Percentiles rank a stretch among this genome's conserved stretches.
These are phyloP conservation scores for Holocentrus rufus DNA, from an alignment of 2,797 vertebrate genomes.

Conservation along the genomic window DNA sequence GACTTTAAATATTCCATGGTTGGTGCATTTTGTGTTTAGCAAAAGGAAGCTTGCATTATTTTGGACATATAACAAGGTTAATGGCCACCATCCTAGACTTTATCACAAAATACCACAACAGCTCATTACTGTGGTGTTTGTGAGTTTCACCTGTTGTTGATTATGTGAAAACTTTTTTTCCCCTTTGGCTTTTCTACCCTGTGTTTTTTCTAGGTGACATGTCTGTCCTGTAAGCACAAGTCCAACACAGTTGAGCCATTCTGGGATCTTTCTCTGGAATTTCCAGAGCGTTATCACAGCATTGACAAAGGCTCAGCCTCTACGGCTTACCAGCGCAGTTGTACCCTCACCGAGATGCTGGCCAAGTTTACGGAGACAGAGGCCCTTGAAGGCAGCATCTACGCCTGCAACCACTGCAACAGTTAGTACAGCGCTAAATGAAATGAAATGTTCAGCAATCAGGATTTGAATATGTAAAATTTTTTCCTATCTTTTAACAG, in stretches of 20 bases:
- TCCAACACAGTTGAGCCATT: conserved; percentile 99
- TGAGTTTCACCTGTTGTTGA: background rate
- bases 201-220: conserved; percentile 87
- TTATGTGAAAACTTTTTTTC: background rate
- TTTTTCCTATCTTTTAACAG: background rate
- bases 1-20: too few species aligned
- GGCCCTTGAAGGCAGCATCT: conserved; percentile 96
- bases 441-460: background rate
- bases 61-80: background rate
- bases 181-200: background rate
- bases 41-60: too few species aligned
- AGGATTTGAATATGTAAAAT: background rate
- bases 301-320: conserved; percentile 87
- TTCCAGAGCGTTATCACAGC: conserved; percentile 95
- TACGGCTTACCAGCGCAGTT: conserved; percentile 86
- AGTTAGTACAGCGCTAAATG: conserved; percentile 81
- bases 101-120: too few species aligned
- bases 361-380: conserved; percentile 99
- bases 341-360: conserved; percentile 97
- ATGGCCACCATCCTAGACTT: background rate
- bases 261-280: conserved; percentile 98
- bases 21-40: too few species aligned
- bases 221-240: conserved; percentile 97
- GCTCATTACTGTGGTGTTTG: background rate
- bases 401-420: conserved; percentile 98